Conservation (phyloP, 2,113 vertebrate genomes). For the Brachyhypopomus gauderio region DNA sequence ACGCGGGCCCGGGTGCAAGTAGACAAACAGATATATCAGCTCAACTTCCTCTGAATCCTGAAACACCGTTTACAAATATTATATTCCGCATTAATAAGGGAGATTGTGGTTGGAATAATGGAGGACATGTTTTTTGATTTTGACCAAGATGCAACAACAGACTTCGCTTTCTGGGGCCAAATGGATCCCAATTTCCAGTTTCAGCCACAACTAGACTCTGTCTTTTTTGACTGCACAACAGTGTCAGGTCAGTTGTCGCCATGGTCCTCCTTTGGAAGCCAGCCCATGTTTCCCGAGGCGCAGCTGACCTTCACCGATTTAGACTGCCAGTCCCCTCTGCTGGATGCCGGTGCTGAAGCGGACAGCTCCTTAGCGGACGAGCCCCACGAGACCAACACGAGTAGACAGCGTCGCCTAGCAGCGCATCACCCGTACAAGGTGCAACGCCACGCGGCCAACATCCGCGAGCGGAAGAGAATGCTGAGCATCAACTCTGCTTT, state of each 20-base stretch:
- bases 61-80: no score
- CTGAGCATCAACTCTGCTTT: slow-evolving; percentile 79
- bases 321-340: slow-evolving; percentile 58
- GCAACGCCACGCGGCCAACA: slow-evolving; percentile 78
- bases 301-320: slow-evolving; percentile 65
- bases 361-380: slow-evolving; percentile 70
- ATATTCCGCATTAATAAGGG: background rate
- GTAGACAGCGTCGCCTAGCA: slow-evolving; percentile 18
- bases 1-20: background rate
- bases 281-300: slow-evolving; percentile 65
- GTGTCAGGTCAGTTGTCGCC: slow-evolving; percentile 59
- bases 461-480: slow-evolving; percentile 80
- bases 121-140: slow-evolving; percentile 72
- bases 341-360: slow-evolving; percentile 63
- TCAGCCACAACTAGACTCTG: slow-evolving; percentile 66
- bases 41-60: no score
- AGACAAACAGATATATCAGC: background rate
- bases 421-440: slow-evolving; percentile 67
- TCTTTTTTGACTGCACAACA: slow-evolving; percentile 66
- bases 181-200: slow-evolving; percentile 61
- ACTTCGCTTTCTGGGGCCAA: slow-evolving; percentile 74
- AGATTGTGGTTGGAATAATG: slow-evolving; percentile 57
- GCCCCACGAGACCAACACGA: slow-evolving; percentile 47
- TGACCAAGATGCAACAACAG: slow-evolving; percentile 64
- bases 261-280: slow-evolving; percentile 60